These are phyloP conservation scores for Pyxicephalus adspersus DNA, from an alignment of 2,113 vertebrate species.

Conservation along the genomic window DNA sequence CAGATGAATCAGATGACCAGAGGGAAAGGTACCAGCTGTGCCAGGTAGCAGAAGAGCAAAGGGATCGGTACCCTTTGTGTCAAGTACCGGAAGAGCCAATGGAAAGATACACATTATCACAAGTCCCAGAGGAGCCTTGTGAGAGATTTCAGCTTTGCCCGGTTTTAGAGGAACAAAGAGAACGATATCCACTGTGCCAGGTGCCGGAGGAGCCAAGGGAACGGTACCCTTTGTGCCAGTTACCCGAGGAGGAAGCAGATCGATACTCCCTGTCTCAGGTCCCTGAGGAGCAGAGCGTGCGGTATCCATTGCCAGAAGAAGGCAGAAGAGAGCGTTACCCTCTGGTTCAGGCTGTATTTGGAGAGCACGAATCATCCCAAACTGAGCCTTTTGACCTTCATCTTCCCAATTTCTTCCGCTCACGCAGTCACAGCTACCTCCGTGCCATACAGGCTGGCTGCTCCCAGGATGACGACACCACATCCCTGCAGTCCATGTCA, in stretches of 20 bases:
- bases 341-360: slow-evolving; percentile 70
- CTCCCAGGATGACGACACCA: slow-evolving; percentile 93
- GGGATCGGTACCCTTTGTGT: slow-evolving; percentile 48
- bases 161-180: slow-evolving; percentile 43
- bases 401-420: slow-evolving; percentile 94
- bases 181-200: slow-evolving; percentile 47
- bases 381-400: slow-evolving; percentile 88
- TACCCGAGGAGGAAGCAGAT: slow-evolving; percentile 27
- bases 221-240: slow-evolving; percentile 21
- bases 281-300: not conserved
- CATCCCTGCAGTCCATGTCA: slow-evolving; percentile 90
- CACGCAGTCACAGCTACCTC: slow-evolving; percentile 98
- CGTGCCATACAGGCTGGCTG: slow-evolving; percentile 98
- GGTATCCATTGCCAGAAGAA: slow-evolving; percentile 26
- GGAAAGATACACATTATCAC: slow-evolving; percentile 35
- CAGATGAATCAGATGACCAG: slow-evolving; percentile 30
- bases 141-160: slow-evolving; percentile 46
- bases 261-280: slow-evolving; percentile 17
- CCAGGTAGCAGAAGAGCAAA: slow-evolving; percentile 41
- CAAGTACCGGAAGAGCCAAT: slow-evolving; percentile 43
- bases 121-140: slow-evolving; percentile 36
- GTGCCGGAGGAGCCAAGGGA: slow-evolving; percentile 40
- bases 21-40: slow-evolving; percentile 40
- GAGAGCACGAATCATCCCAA: slow-evolving; percentile 85
- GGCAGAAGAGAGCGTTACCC: slow-evolving; percentile 33